These are phyloP conservation scores for Datnioides undecimradiatus DNA, from an alignment of 2,113 vertebrate species.

Conservation along the genomic window DNA sequence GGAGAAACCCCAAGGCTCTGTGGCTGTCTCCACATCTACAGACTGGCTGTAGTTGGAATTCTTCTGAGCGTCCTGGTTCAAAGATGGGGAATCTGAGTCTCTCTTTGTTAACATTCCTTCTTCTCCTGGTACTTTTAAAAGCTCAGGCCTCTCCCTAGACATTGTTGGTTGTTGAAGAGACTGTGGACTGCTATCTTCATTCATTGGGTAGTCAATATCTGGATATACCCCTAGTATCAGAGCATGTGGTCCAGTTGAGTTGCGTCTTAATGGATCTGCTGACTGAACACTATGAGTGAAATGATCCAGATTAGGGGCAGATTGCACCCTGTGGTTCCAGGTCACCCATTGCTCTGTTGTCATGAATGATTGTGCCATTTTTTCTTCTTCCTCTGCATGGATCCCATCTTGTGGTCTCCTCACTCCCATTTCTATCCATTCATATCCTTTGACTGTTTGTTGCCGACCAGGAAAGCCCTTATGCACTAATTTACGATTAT, in stretches of 20 bases:
- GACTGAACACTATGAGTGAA: background rate
- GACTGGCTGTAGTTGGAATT: conserved; percentile 39
- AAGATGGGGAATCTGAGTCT: conserved; percentile 26
- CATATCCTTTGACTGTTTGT: background rate
- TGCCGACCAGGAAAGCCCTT: background rate
- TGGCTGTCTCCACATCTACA: conserved; percentile 35
- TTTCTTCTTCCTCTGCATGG: conserved; percentile 35
- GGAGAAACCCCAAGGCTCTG: conserved; percentile 45
- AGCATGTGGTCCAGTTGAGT: conserved; percentile 19
- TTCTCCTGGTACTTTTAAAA: background rate
- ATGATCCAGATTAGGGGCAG: conserved; percentile 9
- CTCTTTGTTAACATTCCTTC: conserved; percentile 9
- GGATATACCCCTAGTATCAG: conserved; percentile 56
- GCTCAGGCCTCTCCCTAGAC: background rate
- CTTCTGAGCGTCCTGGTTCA: conserved; percentile 17
- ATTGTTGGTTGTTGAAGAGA: background rate
- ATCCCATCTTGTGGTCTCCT: conserved; percentile 13
- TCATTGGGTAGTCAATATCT: conserved; percentile 69
- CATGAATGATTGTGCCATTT: conserved; percentile 17
- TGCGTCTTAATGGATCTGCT: conserved; percentile 11
- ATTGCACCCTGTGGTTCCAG: conserved; percentile 37
- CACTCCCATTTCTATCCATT: conserved; percentile 64
- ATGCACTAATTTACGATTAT: background rate
- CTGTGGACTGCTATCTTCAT: conserved; percentile 32
- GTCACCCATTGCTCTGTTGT: conserved; percentile 38